Evolutionary conservation across 2,888 invertebrate genomes (phyloP), one percentile per base, ranked within the genome.

Genomic region (Drosophila aldrichi): DNA sequence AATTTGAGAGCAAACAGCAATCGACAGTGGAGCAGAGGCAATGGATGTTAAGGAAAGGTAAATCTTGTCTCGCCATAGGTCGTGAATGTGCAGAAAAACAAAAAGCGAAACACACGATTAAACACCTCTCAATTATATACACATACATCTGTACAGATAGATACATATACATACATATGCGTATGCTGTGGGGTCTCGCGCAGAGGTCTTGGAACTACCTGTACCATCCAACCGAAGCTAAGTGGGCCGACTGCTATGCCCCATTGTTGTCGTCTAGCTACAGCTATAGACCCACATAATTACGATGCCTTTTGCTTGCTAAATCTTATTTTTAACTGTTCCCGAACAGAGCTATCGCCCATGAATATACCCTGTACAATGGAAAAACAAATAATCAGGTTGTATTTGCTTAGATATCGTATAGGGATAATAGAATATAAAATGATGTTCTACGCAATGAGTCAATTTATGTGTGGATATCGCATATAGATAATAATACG

Each of bases 71-170:
- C 72, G 72, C 77, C 72, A 65, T 60, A 69, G 66, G 70, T 75
- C 83, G 88, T 88, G 89, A 86, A 89, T 87, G 84, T 79, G 83
- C 83, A 84, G 89, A 88, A 84, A 88, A 74, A 70, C 74, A 72
- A 79, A 87, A 77, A 80, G 76, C 69, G 88, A 85, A 92, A 92
- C 91, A 91, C 91, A 91, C 92, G 92, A 92, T 92, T 92, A 92
- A 92, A 92, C 92, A 92, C 92, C 92, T 92, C 91, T 91, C 91
- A 92, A 92, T 92, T 92, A 92, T 91, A 90, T 62, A 43, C 10
- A 48, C 44, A 54, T 48, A 51, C 51, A 25, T 43, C 40, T 16
- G 7, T 25, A 18, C 20, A 38, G 29, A 38, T 38, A 38, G 8
- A 40, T 36, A 44, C 32, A 18, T 56, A 34, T 12, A n/a, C n/a